Evolutionary conservation across 2,113 vertebrate species (phyloP).

Genomic region (Eulemur rufifrons): DNA sequence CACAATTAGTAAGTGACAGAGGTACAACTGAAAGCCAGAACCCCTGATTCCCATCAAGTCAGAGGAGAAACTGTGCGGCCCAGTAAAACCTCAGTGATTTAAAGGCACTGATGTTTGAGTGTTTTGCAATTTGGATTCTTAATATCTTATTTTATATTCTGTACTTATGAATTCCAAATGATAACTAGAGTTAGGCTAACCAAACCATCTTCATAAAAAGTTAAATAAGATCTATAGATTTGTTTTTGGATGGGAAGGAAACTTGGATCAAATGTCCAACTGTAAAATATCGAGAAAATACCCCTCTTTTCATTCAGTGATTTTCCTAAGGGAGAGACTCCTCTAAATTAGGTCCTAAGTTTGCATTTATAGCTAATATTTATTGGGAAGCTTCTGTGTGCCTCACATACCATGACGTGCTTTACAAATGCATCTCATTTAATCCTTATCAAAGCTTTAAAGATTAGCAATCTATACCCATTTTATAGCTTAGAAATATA

Average conservation of each 20-base stretch:
- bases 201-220: background rate
- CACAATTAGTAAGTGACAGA: background rate
- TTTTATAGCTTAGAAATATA: background rate
- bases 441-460: background rate
- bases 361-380: background rate
- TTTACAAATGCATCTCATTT: background rate
- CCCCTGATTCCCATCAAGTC: background rate
- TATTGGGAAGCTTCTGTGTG: background rate
- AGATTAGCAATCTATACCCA: background rate
- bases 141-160: constrained; percentile 21
- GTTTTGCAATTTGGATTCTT: background rate
- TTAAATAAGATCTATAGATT: background rate
- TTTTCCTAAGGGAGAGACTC: background rate
- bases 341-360: background rate
- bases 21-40: background rate
- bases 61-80: background rate
- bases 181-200: background rate
- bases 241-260: background rate
- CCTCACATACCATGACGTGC: background rate
- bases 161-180: background rate
- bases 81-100: background rate
- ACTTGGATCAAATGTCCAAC: background rate
- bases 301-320: background rate
- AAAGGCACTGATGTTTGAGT: background rate
- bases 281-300: background rate